A percentile compares a stretch with the other conserved stretches of the same genome.
These are phyloP conservation scores for Amblyopsis hoosieri DNA, from an alignment of 2,797 vertebrate species.

Conservation along the genomic window DNA sequence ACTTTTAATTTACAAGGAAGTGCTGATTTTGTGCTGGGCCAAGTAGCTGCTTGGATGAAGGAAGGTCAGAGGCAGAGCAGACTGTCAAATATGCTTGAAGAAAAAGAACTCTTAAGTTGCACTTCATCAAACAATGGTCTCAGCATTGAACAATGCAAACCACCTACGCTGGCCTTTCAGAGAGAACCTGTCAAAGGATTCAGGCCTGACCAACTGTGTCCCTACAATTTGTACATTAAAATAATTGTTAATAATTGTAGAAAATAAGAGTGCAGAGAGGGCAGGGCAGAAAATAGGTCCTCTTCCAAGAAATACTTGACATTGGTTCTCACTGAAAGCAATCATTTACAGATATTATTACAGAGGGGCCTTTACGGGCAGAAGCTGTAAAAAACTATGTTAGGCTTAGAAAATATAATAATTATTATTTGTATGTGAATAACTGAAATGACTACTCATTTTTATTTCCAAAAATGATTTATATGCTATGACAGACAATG, in stretches of 20 bases:
- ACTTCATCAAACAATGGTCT: slow-evolving; percentile 47
- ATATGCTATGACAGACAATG: too few species aligned
- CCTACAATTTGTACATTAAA: too few species aligned
- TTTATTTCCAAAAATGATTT: too few species aligned
- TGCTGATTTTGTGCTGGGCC: slow-evolving; percentile 9
- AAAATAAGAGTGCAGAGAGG: too few species aligned
- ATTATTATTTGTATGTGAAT: too few species aligned
- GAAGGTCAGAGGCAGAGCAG: slow-evolving; percentile 27
- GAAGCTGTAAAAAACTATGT: too few species aligned
- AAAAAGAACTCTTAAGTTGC: slow-evolving; percentile 23
- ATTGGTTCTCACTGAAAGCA: background rate
- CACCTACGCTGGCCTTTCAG: slow-evolving; percentile 46
- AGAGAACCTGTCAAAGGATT: slow-evolving; percentile 11
- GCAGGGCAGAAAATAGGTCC: background rate
- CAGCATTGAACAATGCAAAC: slow-evolving; percentile 41
- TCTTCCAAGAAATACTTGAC: background rate
- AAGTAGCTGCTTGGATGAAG: slow-evolving; percentile 13
- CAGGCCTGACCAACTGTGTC: too few species aligned
- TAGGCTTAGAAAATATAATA: too few species aligned
- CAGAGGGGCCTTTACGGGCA: too few species aligned
- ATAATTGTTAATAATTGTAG: too few species aligned
- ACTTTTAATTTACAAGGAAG: slow-evolving; percentile 17
- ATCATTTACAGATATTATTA: too few species aligned
- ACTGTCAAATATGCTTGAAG: slow-evolving; percentile 12
- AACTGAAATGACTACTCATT: too few species aligned